Conservation (phyloP, 2,888 invertebrate species). For the Eupithecia subumbrata region DNA sequence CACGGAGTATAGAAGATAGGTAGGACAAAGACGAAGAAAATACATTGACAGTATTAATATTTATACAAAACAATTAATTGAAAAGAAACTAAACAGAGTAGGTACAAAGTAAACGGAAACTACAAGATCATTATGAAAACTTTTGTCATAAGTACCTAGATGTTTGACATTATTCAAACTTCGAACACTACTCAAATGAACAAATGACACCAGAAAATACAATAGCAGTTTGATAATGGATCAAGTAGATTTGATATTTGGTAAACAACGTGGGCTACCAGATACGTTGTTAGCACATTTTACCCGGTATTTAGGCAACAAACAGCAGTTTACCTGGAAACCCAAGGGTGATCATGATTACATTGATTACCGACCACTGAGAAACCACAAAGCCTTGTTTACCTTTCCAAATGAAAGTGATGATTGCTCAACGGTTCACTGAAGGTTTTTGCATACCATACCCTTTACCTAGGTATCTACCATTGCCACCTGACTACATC, state of each 20-base stretch:
- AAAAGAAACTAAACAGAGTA: too few species aligned
- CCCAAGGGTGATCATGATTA: constrained; percentile 19
- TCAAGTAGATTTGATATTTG: neutral
- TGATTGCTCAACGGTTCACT: constrained; percentile 9
- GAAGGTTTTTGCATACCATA: neutral
- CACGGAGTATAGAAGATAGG: too few species aligned
- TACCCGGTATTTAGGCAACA: constrained; percentile 1
- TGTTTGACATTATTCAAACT: neutral
- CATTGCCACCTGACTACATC: neutral
- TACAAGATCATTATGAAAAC: too few species aligned
- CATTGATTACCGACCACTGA: constrained; percentile 13
- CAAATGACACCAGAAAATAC: neutral
- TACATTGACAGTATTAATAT: too few species aligned
- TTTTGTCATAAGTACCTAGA: too few species aligned
- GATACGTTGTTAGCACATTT: neutral
- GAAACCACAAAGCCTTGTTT: constrained; percentile 30
- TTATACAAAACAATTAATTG: too few species aligned
- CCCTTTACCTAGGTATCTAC: too few species aligned
- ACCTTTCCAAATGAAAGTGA: constrained; percentile 33
- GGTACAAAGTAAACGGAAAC: too few species aligned
- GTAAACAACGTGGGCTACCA: neutral
- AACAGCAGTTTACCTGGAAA: constrained; percentile 17
- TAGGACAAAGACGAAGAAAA: too few species aligned
- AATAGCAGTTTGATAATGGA: neutral
- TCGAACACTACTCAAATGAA: neutral